Percentiles rank a stretch among this genome's conserved stretches.
These are phyloP conservation scores for Dicrostonyx torquatus DNA, from an alignment of 2,797 vertebrate genomes.

Conservation along the genomic window DNA sequence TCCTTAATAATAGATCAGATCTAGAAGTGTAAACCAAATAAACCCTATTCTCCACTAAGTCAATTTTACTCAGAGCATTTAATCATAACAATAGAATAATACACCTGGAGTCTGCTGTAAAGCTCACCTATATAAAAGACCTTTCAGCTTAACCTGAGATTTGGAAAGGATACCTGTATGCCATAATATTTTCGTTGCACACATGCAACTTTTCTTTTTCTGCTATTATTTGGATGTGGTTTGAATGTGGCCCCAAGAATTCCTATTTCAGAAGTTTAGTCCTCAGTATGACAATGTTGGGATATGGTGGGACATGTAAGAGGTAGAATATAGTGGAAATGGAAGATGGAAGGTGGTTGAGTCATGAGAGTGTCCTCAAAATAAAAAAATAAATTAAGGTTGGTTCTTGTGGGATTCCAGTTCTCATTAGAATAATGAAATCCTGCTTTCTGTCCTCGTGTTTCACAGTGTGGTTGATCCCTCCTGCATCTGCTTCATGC, in stretches of 20 bases:
- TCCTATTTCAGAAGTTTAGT: neutral
- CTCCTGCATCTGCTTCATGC: neutral
- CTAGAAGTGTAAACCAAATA: neutral
- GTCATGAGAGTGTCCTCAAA: neutral
- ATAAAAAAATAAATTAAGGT: neutral
- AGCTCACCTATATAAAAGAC: neutral
- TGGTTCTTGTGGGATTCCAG: neutral
- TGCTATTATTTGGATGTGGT: neutral
- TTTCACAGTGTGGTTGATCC: neutral
- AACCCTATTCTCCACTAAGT: neutral
- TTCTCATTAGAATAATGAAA: neutral
- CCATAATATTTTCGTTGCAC: conserved; percentile 16
- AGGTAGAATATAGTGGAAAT: neutral
- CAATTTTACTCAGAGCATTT: neutral
- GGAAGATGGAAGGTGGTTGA: neutral
- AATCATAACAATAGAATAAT: neutral
- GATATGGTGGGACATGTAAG: neutral
- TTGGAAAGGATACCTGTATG: conserved; percentile 25
- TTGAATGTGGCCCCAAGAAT: neutral
- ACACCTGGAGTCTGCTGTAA: neutral
- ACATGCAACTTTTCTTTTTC: neutral
- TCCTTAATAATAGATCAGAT: neutral
- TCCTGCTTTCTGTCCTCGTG: neutral
- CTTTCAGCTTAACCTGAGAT: neutral
- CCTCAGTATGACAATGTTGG: neutral